Evolutionary conservation across 2,888 invertebrate species (phyloP).

Genomic region (Drosophila conformis): DNA sequence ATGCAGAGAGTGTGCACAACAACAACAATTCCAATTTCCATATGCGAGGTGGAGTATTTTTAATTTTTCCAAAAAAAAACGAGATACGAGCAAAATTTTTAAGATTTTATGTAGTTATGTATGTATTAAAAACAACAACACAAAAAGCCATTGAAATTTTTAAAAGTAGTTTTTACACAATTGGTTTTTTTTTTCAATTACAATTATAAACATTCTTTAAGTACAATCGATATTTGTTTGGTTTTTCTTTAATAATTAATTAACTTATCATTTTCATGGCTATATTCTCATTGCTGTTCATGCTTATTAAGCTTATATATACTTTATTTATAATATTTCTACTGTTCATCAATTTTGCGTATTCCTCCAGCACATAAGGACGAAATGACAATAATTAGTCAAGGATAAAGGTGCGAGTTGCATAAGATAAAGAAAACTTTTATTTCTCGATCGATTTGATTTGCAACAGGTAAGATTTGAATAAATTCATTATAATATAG

Average conservation of each 20-base stretch:
- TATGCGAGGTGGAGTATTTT: constrained; percentile 33
- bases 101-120: constrained; percentile 52
- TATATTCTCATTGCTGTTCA: not conserved
- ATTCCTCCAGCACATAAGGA: not conserved
- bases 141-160: constrained; percentile 58
- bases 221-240: constrained; percentile 35
- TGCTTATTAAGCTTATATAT: not conserved
- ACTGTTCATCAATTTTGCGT: not conserved
- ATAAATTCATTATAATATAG: not conserved
- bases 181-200: constrained; percentile 37
- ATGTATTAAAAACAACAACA: constrained; percentile 39
- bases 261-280: not conserved
- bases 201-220: constrained; percentile 47
- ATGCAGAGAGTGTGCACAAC: constrained; percentile 28
- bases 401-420: not conserved
- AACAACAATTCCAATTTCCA: constrained; percentile 29
- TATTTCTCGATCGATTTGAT: not conserved
- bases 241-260: constrained; percentile 3
- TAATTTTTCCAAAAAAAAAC: constrained; percentile 33
- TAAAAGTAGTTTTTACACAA: constrained; percentile 39
- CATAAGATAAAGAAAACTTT: no score
- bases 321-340: not conserved
- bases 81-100: constrained; percentile 47
- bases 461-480: not conserved
- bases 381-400: not conserved